These are phyloP conservation scores for Drosophila nr. fundita DNA, from an alignment of 2,888 invertebrate species.

Conservation along the genomic window DNA sequence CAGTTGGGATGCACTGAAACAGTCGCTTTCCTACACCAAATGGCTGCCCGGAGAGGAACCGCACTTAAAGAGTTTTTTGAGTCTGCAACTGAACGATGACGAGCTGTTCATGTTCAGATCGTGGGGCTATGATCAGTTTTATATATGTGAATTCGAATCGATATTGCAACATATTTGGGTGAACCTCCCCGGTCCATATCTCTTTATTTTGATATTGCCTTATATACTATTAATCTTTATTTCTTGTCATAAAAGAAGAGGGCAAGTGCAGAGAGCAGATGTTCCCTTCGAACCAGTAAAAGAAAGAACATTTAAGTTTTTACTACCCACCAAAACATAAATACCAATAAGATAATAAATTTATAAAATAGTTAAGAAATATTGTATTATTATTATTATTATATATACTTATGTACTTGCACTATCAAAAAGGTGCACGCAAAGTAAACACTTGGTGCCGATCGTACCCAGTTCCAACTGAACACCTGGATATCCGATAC, in stretches of 20 bases:
- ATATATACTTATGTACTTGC: too few relatives aligned
- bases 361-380: not conserved
- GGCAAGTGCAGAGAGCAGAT: accelerated
- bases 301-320: too few relatives aligned
- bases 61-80: slow-evolving; percentile 10
- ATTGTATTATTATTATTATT: not conserved
- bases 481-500: slow-evolving; percentile 1
- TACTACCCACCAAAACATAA: too few relatives aligned
- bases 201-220: accelerated
- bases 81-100: slow-evolving; percentile 31
- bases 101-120: slow-evolving; percentile 47
- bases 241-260: accelerated
- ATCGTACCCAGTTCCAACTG: not conserved
- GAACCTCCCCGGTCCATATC: accelerated
- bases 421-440: too few relatives aligned
- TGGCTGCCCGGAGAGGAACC: slow-evolving; percentile 34
- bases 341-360: too few relatives aligned
- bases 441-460: not conserved
- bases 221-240: accelerated
- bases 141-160: slow-evolving; percentile 47
- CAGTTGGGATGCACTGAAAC: slow-evolving; percentile 23
- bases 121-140: slow-evolving; percentile 38
- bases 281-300: not conserved
- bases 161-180: accelerated
- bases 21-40: slow-evolving; percentile 26